Conservation (phyloP, 1,140 invertebrate genomes). For the Drosophila azteca region DNA sequence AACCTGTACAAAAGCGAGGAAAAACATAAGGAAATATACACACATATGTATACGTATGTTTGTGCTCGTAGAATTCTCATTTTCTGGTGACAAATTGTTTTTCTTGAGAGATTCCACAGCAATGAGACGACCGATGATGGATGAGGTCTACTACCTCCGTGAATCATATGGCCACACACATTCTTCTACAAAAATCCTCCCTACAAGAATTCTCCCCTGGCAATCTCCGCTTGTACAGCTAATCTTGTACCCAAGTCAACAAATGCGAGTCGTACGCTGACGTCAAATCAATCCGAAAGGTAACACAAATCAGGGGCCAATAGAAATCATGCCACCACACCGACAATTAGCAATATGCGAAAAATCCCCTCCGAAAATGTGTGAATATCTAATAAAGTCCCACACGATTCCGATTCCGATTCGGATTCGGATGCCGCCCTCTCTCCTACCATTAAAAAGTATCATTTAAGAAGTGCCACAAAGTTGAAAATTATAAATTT, state of each 20-base stretch:
- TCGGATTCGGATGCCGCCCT: constrained; percentile 1
- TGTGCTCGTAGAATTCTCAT: constrained; percentile 30
- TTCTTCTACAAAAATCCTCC: too few species aligned
- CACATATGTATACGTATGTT: too few species aligned
- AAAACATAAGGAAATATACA: too few species aligned
- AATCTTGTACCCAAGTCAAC: constrained; percentile 39
- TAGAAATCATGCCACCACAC: constrained; percentile 17
- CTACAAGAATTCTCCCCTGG: too few species aligned
- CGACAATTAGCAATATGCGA: constrained; percentile 62
- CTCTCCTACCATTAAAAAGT: not conserved
- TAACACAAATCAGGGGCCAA: constrained; percentile 21
- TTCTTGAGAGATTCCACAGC: too few species aligned
- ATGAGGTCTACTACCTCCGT: too few species aligned
- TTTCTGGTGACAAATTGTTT: constrained; percentile 42
- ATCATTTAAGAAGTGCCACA: constrained; percentile 26
- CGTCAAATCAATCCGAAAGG: constrained; percentile 46
- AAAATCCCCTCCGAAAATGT: constrained; percentile 47
- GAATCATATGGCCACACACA: too few species aligned
- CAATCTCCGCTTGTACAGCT: too few species aligned
- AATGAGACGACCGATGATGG: constrained; percentile 8
- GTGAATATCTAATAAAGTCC: constrained; percentile 65
- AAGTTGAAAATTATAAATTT: constrained; percentile 24
- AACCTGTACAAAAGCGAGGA: constrained; percentile 27
- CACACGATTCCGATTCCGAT: constrained; percentile 9
- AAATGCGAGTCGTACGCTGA: constrained; percentile 12